Evolutionary conservation across 2,888 invertebrate species (phyloP).

Genomic region (Hirudinaria manillensis): DNA sequence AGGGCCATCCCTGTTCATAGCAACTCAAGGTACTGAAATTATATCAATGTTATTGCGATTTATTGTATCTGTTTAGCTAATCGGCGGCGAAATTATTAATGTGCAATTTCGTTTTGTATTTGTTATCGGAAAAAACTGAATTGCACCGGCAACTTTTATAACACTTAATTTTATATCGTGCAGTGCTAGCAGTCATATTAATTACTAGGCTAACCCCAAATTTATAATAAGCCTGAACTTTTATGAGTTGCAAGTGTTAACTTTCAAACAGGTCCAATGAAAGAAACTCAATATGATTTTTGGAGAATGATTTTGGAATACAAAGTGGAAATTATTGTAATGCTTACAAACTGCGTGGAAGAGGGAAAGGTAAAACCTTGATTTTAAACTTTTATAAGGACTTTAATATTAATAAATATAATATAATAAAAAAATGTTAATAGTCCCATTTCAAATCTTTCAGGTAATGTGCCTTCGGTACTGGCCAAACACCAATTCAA

Average conservation of each 20-base stretch:
- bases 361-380: constrained; percentile 67
- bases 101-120: no score
- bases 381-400: background rate
- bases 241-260: no score
- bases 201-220: no score
- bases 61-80: no score
- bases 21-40: constrained; percentile 12
- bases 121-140: no score
- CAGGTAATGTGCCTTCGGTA: constrained; percentile 29
- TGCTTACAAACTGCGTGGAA: constrained; percentile 94
- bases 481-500: constrained; percentile 11
- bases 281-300: constrained; percentile 79
- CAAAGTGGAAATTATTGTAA: constrained; percentile 82
- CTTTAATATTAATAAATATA: no score
- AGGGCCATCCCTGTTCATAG: constrained; percentile 10
- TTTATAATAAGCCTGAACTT: no score
- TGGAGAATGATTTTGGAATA: constrained; percentile 99
- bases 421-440: background rate
- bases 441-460: background rate
- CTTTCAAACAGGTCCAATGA: constrained; percentile 30
- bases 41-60: no score
- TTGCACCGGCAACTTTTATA: no score
- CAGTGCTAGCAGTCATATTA: no score
- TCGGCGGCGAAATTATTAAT: no score
- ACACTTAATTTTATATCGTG: no score